Conservation (phyloP, 2,888 invertebrate species). For the Eupithecia vulgata region DNA sequence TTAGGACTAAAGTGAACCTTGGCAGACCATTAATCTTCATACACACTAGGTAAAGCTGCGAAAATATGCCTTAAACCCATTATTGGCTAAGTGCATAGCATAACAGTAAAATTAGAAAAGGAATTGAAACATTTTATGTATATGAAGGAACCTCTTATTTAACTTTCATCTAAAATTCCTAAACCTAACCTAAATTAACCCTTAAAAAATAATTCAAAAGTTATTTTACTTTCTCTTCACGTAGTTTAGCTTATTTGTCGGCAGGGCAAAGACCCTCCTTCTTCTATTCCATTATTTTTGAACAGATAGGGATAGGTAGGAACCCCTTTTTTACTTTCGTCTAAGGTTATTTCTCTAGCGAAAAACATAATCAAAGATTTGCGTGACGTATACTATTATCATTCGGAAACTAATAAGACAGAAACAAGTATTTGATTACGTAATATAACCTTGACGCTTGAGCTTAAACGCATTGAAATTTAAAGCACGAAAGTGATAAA, state of each 20-base stretch:
- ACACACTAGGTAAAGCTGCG: not conserved
- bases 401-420: constrained; percentile 2
- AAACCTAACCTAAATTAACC: too few species aligned
- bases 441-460: constrained; percentile 29
- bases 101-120: not conserved
- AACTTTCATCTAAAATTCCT: too few species aligned
- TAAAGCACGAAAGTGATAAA: constrained; percentile 37
- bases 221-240: not conserved
- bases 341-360: too few species aligned
- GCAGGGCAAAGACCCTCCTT: too few species aligned
- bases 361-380: too few species aligned
- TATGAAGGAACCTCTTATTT: not conserved
- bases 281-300: too few species aligned
- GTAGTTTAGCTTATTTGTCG: too few species aligned
- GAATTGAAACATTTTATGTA: not conserved
- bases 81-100: not conserved
- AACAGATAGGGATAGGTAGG: too few species aligned
- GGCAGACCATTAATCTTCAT: not conserved
- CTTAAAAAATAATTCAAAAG: too few species aligned
- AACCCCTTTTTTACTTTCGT: too few species aligned
- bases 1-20: constrained; percentile 18
- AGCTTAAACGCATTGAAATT: constrained; percentile 13
- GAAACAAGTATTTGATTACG: constrained; percentile 5
- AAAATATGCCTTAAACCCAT: not conserved
- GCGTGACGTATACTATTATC: too few species aligned